phyloP scores from a whole-genome alignment of 1,140 invertebrate species.

The Lordiphosa collinella region DNA sequence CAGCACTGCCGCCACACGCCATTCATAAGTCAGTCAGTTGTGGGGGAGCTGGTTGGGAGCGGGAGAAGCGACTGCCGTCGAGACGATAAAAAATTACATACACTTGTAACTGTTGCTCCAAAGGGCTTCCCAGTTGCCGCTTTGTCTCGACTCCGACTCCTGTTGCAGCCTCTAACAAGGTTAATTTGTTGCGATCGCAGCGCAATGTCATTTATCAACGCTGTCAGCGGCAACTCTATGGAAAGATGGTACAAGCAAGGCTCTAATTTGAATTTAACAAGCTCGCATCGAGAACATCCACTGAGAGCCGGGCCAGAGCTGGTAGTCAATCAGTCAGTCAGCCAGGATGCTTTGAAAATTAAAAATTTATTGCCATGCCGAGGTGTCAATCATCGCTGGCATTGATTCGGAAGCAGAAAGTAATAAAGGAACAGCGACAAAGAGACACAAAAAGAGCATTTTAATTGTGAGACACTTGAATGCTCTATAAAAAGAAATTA shows the following conservation, averaged over 20 bases:
- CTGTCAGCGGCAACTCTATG: slow-evolving; percentile 60
- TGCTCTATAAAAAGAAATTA: slow-evolving; percentile 4
- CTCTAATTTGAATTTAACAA: slow-evolving; percentile 78
- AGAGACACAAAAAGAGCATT: neutral
- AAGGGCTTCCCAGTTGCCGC: slow-evolving; percentile 3
- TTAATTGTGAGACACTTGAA: neutral
- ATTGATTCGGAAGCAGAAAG: slow-evolving; percentile 28
- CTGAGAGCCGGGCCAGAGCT: slow-evolving; percentile 11
- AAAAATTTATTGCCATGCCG: slow-evolving; percentile 72
- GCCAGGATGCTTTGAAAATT: slow-evolving; percentile 63
- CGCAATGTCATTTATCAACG: slow-evolving; percentile 72
- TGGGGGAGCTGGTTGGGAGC: too few relatives aligned
- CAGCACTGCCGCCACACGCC: slow-evolving; percentile 44
- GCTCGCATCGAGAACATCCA: slow-evolving; percentile 22
- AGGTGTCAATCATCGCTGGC: slow-evolving; percentile 61
- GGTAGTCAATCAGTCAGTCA: slow-evolving; percentile 5
- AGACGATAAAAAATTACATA: slow-evolving; percentile 78
- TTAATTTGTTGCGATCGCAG: slow-evolving; percentile 76
- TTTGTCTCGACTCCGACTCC: slow-evolving; percentile 17
- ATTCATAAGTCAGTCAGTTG: slow-evolving; percentile 58
- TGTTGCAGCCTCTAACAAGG: slow-evolving; percentile 59
- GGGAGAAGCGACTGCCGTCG: slow-evolving; percentile 22
- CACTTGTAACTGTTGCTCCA: slow-evolving; percentile 66
- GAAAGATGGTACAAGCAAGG: slow-evolving; percentile 24
- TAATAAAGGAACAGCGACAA: slow-evolving; percentile 33